phyloP scores from a whole-genome alignment of 2,113 vertebrate species.

The Anhinga rufa region DNA sequence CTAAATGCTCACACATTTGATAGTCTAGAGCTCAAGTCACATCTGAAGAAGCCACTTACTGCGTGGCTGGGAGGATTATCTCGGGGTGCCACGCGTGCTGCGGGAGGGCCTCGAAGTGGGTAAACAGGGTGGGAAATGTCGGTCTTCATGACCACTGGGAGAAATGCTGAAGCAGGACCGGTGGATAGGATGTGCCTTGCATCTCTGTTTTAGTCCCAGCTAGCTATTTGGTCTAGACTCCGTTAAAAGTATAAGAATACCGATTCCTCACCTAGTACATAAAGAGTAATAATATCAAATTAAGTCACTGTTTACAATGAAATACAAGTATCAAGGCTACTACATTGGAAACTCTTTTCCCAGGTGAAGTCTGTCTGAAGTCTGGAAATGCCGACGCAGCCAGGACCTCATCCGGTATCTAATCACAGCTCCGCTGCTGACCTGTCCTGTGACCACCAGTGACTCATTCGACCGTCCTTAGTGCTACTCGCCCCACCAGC shows the following conservation, averaged over 20 bases:
- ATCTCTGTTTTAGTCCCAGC: not conserved
- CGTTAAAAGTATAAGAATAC: not conserved
- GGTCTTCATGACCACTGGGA: fast-evolving
- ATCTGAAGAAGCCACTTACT: not conserved
- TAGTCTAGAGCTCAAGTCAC: not conserved
- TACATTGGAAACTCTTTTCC: not conserved
- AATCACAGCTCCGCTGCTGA: not conserved
- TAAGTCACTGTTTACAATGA: not conserved
- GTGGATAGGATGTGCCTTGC: not conserved
- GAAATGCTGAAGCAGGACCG: not conserved
- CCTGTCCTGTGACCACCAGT: not conserved
- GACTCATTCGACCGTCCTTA: not conserved
- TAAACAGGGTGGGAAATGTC: not conserved
- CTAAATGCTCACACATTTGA: fast-evolving
- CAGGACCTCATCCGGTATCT: not conserved
- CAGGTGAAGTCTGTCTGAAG: not conserved
- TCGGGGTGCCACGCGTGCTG: not conserved
- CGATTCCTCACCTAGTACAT: not conserved
- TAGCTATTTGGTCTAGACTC: not conserved
- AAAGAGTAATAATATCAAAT: not conserved
- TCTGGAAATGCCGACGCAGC: not conserved
- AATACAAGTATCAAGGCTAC: not conserved
- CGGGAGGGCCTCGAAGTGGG: not conserved
- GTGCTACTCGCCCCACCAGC: not conserved
- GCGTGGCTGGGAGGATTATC: not conserved